A percentile compares a stretch with the other conserved stretches of the same genome.
Conservation (phyloP, 2,113 vertebrate species). For the Ptyas mucosa region DNA sequence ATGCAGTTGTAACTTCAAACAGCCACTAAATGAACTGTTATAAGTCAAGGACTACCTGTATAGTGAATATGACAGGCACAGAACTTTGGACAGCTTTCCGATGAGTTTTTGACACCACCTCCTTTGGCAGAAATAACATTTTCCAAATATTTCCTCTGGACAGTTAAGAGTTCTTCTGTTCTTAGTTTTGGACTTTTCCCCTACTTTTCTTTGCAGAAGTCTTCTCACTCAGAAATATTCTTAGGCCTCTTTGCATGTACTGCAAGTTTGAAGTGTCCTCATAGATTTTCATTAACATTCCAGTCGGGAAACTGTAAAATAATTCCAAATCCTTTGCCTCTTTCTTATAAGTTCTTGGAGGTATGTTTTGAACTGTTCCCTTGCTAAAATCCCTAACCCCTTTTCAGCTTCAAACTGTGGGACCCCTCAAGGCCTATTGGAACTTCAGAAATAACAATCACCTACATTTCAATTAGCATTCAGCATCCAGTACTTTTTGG, state of each 20-base stretch:
- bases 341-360: neutral
- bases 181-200: neutral
- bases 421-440: neutral
- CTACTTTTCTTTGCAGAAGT: neutral
- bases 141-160: neutral
- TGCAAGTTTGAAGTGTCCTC: neutral
- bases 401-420: neutral
- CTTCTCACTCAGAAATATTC: neutral
- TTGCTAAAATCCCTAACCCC: neutral
- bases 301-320: neutral
- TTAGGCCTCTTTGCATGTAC: neutral
- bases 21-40: neutral
- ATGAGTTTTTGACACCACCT: neutral
- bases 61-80: neutral
- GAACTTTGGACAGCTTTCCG: neutral
- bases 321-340: neutral
- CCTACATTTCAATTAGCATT: neutral
- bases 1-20: neutral
- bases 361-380: neutral
- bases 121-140: neutral
- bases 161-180: neutral
- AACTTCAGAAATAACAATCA: neutral
- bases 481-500: neutral
- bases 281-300: neutral
- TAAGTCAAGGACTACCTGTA: neutral